A percentile compares a stretch with the other conserved stretches of the same genome.
phyloP scores from a whole-genome alignment of 1,140 invertebrate species.

The Littorina saxatilis region DNA sequence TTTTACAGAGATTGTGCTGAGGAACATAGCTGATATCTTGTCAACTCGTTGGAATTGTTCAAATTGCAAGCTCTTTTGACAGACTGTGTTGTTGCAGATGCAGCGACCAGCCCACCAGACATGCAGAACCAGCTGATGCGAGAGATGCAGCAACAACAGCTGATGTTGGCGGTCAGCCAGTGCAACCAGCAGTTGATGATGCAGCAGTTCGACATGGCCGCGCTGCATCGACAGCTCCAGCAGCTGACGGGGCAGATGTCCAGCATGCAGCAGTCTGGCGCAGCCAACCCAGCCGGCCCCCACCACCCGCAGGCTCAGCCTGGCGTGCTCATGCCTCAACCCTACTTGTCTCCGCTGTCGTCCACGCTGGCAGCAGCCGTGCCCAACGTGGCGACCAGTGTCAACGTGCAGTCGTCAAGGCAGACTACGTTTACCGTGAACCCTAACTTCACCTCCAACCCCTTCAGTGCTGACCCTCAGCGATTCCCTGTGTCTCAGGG shows the following conservation, averaged over 20 bases:
- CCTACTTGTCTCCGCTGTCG: slow-evolving; percentile 33
- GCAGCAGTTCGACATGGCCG: slow-evolving; percentile 69
- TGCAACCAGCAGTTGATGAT: slow-evolving; percentile 68
- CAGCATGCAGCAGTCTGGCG: neutral
- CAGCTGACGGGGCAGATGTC: slow-evolving; percentile 26
- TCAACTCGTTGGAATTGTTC: too few relatives aligned
- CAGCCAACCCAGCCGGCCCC: neutral
- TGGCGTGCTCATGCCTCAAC: slow-evolving; percentile 11
- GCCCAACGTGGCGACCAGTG: slow-evolving; percentile 29
- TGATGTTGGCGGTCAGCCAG: slow-evolving; percentile 69
- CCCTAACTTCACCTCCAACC: slow-evolving; percentile 28
- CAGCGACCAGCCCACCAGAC: neutral
- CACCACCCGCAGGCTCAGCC: neutral
- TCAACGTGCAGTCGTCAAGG: slow-evolving; percentile 40
- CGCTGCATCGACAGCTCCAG: slow-evolving; percentile 40
- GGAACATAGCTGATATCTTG: too few relatives aligned
- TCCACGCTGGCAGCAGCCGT: slow-evolving; percentile 28
- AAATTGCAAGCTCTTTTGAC: too few relatives aligned
- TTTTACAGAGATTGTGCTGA: too few relatives aligned
- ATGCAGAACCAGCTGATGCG: slow-evolving; percentile 50
- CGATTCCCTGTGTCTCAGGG: slow-evolving; percentile 18
- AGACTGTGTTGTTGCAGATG: too few relatives aligned
- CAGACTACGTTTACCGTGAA: slow-evolving; percentile 44
- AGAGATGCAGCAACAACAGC: slow-evolving; percentile 70
- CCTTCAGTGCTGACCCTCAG: neutral